These are phyloP conservation scores for Metallyticus violacea DNA, from an alignment of 2,888 invertebrate species.

Conservation along the genomic window DNA sequence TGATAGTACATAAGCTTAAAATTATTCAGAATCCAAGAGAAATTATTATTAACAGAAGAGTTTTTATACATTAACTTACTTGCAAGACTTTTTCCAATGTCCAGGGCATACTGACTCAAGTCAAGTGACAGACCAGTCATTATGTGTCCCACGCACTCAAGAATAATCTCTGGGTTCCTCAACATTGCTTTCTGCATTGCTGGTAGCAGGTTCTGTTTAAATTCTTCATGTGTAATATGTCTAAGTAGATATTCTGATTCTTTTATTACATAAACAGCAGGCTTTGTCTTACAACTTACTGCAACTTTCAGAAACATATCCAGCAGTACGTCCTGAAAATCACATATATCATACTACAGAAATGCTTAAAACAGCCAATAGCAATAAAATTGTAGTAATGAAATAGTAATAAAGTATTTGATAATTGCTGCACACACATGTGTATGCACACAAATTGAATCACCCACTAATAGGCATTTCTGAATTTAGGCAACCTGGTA, in stretches of 20 bases:
- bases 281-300: conserved; percentile 73
- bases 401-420: no score
- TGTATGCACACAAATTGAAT: no score
- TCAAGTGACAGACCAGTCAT: conserved; percentile 69
- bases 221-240: conserved; percentile 62
- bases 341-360: conserved; percentile 20
- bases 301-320: conserved; percentile 74
- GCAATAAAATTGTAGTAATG: no score
- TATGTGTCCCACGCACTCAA: conserved; percentile 76
- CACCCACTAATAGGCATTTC: no score
- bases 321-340: conserved; percentile 58
- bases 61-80: conserved; percentile 49
- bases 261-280: conserved; percentile 64
- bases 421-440: no score
- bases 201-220: conserved; percentile 72
- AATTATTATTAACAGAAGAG: neutral
- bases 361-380: conserved; percentile 1
- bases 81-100: conserved; percentile 79
- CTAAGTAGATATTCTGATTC: conserved; percentile 66
- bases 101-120: conserved; percentile 72
- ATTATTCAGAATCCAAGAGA: neutral
- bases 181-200: conserved; percentile 88
- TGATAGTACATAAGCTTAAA: neutral
- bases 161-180: conserved; percentile 87
- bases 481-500: no score